These are phyloP conservation scores for Nephrotoma guestfalica DNA, from an alignment of 2,888 invertebrate species.

Conservation along the genomic window DNA sequence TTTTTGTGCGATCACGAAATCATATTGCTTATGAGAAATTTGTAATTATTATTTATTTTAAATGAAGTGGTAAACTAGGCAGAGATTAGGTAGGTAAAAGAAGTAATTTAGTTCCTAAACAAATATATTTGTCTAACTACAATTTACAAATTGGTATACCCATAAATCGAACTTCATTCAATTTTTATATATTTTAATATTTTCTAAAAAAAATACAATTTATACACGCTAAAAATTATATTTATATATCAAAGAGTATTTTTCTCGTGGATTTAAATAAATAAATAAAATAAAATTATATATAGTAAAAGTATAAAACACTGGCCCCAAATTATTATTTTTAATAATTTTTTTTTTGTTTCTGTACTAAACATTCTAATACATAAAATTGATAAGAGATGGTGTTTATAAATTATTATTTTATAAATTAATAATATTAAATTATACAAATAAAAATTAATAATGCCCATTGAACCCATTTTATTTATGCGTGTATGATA, in stretches of 20 bases:
- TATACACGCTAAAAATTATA: not conserved
- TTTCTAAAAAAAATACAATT: not conserved
- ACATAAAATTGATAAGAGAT: not conserved
- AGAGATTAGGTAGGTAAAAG: not conserved
- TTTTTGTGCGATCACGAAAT: not conserved
- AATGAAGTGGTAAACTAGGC: not conserved
- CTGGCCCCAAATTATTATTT: constrained; percentile 3
- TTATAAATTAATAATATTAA: not conserved
- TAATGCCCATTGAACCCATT: constrained; percentile 5
- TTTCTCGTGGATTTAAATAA: not conserved
- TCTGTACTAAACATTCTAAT: not conserved
- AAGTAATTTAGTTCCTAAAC: not conserved
- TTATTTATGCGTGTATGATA: not conserved
- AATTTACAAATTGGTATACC: not conserved
- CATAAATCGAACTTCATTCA: not conserved
- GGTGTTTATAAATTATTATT: not conserved
- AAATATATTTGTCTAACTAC: not conserved
- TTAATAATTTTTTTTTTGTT: not conserved
- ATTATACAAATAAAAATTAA: not conserved
- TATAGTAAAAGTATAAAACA: not conserved
- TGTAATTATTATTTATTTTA: not conserved
- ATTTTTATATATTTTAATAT: not conserved
- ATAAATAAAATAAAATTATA: not conserved
- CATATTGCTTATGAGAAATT: not conserved
- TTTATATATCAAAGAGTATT: not conserved